Evolutionary conservation across 2,113 vertebrate genomes (phyloP).

Genomic region (Alethe castanea): DNA sequence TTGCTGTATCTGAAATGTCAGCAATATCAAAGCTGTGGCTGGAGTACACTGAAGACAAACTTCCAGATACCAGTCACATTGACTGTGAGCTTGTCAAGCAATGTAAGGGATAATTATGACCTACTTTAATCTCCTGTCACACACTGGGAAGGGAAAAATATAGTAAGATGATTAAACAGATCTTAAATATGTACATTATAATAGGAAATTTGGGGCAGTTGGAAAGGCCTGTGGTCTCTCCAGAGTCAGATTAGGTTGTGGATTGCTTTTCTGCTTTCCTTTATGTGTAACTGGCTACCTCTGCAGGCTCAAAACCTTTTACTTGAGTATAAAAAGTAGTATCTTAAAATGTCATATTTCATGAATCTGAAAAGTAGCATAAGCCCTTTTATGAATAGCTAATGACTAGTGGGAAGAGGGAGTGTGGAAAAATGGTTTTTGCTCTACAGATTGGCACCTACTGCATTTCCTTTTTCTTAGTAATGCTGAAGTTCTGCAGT

Average conservation of each 20-base stretch:
- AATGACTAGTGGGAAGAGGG: background rate
- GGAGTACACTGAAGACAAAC: background rate
- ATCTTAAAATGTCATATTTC: background rate
- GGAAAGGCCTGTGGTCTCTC: background rate
- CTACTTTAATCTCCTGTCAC: background rate
- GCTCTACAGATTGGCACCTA: background rate
- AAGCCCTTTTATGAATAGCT: background rate
- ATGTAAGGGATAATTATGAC: background rate
- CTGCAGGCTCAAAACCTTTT: background rate
- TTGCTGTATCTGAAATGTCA: background rate
- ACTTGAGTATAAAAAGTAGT: background rate
- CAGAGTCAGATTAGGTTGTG: background rate
- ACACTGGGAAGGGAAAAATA: background rate
- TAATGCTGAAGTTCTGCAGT: background rate
- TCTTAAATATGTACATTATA: background rate
- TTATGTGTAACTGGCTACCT: background rate
- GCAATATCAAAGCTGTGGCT: background rate
- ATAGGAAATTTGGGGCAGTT: background rate
- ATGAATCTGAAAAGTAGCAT: background rate
- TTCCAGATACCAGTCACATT: background rate
- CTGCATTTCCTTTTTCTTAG: background rate
- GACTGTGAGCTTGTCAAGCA: background rate
- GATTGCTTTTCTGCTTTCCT: background rate
- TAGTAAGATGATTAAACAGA: rapidly evolving
- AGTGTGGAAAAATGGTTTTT: background rate